Conservation (phyloP, 2,888 invertebrate genomes). For the Sphaerophoria taeniata region DNA sequence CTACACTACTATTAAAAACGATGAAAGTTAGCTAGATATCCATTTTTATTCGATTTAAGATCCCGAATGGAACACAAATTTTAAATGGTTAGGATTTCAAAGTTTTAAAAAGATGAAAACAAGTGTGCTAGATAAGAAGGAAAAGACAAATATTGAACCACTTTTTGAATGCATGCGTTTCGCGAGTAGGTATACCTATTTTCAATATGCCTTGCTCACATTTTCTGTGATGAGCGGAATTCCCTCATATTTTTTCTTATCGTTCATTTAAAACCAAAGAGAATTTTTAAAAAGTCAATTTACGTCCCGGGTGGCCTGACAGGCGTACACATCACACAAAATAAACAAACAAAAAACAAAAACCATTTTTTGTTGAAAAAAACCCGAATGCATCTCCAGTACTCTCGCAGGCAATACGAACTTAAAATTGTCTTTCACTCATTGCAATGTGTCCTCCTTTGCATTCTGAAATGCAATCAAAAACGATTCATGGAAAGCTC, state of each 20-base stretch:
- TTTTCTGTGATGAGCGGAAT: slow-evolving; percentile 22
- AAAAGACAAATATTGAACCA: not conserved
- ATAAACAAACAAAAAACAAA: not conserved
- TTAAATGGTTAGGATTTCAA: not conserved
- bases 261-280: slow-evolving; percentile 33
- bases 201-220: slow-evolving; percentile 21
- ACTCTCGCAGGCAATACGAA: slow-evolving; percentile 5
- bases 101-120: not conserved
- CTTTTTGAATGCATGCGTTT: slow-evolving; percentile 14
- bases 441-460: slow-evolving; percentile 9
- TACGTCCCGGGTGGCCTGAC: not conserved
- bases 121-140: slow-evolving; percentile 4
- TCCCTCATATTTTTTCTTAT: slow-evolving; percentile 26
- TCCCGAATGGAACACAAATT: too few relatives aligned
- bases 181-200: not conserved
- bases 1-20: too few relatives aligned
- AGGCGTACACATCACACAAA: slow-evolving; percentile 6
- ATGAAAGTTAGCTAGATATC: too few relatives aligned
- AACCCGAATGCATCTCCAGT: slow-evolving; percentile 9
- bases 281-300: slow-evolving; percentile 50
- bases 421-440: slow-evolving; percentile 12
- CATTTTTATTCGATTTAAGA: too few relatives aligned
- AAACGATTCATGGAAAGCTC: slow-evolving; percentile 45
- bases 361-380: not conserved
- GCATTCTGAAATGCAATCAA: slow-evolving; percentile 44